Percentiles rank a stretch among this genome's conserved stretches.
Evolutionary conservation across 92 coral and sea anemone genomes (phyloP).

Genomic region (Umimayanthus chanpuru): DNA sequence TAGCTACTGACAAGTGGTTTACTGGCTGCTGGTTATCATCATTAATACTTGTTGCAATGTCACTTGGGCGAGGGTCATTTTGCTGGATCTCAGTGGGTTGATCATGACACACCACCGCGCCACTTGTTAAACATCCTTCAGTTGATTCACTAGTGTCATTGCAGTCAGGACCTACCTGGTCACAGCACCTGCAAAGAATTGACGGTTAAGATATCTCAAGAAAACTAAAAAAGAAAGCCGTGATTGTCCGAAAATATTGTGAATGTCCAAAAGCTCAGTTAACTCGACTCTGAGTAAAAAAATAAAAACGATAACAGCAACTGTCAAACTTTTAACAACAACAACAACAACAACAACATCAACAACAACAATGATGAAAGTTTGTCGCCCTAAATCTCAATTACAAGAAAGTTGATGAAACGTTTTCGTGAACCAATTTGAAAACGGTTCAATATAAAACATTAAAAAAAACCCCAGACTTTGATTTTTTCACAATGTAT

Average conservation of each 20-base stretch:
- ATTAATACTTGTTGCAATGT: neutral
- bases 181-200: neutral
- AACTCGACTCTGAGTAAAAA: too few relatives aligned
- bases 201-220: neutral
- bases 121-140: neutral
- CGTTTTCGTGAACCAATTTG: too few relatives aligned
- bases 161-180: neutral
- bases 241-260: neutral
- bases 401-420: too few relatives aligned
- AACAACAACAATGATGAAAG: too few relatives aligned
- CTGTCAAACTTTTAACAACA: too few relatives aligned
- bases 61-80: neutral
- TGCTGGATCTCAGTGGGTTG: neutral
- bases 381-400: too few relatives aligned
- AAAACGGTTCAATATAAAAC: too few relatives aligned
- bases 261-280: too few relatives aligned
- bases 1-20: neutral
- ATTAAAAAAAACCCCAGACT: too few relatives aligned
- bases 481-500: too few relatives aligned
- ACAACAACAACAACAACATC: too few relatives aligned
- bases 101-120: neutral
- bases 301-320: too few relatives aligned
- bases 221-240: neutral
- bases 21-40: neutral
- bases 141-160: neutral